Conservation (phyloP, 2,113 vertebrate species). For the Ellobius talpinus region DNA sequence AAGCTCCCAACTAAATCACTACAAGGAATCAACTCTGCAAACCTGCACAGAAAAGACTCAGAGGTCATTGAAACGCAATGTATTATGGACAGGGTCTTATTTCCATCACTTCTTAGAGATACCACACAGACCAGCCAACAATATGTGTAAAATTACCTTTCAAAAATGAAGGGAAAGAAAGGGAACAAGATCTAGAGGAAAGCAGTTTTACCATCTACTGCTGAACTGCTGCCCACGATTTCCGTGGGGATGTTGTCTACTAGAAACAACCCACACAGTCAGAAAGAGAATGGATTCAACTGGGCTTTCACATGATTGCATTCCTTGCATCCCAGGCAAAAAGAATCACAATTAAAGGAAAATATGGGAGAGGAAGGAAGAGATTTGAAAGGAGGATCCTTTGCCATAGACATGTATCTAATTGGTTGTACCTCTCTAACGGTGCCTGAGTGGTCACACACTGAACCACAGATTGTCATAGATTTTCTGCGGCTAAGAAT, state of each 20-base stretch:
- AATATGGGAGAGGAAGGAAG: not conserved
- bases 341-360: not conserved
- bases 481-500: not conserved
- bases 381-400: not conserved
- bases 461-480: fast-evolving
- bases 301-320: not conserved
- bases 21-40: not conserved
- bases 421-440: not conserved
- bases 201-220: not conserved
- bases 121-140: not conserved
- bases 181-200: not conserved
- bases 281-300: not conserved
- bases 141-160: constrained; percentile 4
- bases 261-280: not conserved
- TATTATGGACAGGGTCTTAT: constrained; percentile 10
- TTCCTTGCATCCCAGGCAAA: not conserved
- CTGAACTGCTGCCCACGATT: not conserved
- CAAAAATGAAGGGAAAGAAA: not conserved
- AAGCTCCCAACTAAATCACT: not conserved
- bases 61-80: not conserved
- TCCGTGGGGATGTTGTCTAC: not conserved
- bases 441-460: not conserved
- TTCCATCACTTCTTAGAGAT: not conserved
- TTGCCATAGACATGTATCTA: not conserved
- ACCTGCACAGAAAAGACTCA: not conserved